These are phyloP conservation scores for Troglohyphantes excavatus DNA, from an alignment of 2,888 invertebrate genomes.

Conservation along the genomic window DNA sequence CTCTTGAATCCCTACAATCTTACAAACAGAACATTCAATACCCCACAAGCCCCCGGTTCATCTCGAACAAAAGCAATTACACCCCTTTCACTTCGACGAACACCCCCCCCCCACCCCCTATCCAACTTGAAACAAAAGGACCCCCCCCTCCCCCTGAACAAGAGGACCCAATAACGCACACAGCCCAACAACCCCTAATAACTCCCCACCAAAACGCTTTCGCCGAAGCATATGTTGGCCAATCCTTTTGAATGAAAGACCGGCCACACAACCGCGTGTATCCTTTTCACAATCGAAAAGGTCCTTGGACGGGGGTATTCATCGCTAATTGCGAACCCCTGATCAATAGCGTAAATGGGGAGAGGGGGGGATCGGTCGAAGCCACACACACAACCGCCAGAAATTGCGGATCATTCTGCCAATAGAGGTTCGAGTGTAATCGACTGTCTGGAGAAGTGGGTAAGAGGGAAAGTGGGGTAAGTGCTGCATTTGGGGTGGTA, in stretches of 20 bases:
- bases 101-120: no score
- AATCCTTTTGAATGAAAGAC: not conserved
- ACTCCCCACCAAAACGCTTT: no score
- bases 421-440: slow-evolving; percentile 35
- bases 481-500: no score
- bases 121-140: no score
- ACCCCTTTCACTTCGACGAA: no score
- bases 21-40: no score
- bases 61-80: no score
- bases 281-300: slow-evolving; percentile 50
- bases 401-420: slow-evolving; percentile 53
- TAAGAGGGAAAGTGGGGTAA: not conserved
- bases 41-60: no score
- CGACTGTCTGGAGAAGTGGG: slow-evolving; percentile 15
- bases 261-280: slow-evolving; percentile 1
- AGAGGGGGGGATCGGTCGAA: not conserved
- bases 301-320: slow-evolving; percentile 40
- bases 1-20: no score
- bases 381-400: slow-evolving; percentile 53
- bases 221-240: not conserved
- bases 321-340: slow-evolving; percentile 51
- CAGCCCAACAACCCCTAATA: slow-evolving; percentile 4
- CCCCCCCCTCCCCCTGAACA: no score
- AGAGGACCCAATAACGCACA: no score
- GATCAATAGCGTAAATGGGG: slow-evolving; percentile 48